Conservation (phyloP, 1,140 invertebrate species). For the Hyphantria cunea region DNA sequence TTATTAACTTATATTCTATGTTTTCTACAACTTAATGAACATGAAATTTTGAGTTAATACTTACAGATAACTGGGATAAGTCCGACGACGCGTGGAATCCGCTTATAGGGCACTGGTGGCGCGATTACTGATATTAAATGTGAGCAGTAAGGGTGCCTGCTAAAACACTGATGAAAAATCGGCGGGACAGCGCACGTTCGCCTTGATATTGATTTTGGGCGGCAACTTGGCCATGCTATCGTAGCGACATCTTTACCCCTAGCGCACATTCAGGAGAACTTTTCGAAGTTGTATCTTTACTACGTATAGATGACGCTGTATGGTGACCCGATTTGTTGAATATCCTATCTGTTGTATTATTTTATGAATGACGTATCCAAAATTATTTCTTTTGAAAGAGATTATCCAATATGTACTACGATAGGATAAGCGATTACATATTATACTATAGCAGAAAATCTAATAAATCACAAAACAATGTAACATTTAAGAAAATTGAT, state of each 20-base stretch:
- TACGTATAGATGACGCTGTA: constrained; percentile 36
- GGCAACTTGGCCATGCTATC: constrained; percentile 46
- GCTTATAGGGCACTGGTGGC: constrained; percentile 60
- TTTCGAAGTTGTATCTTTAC: background rate
- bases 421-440: too few species aligned
- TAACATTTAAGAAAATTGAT: too few species aligned
- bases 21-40: too few species aligned
- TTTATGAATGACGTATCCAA: too few species aligned
- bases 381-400: too few species aligned
- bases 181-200: constrained; percentile 62
- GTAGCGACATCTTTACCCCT: constrained; percentile 44
- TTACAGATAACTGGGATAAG: constrained; percentile 51
- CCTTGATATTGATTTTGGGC: constrained; percentile 73
- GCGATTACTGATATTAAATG: constrained; percentile 55
- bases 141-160: constrained; percentile 59
- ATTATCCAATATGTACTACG: too few species aligned
- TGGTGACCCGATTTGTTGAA: background rate
- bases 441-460: too few species aligned
- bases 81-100: constrained; percentile 48
- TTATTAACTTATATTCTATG: background rate
- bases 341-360: background rate
- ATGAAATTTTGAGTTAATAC: too few species aligned
- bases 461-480: too few species aligned
- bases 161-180: constrained; percentile 62
- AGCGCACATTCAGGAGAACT: background rate